These are phyloP conservation scores for Platysternon megacephalum DNA, from an alignment of 2,113 vertebrate species.

Conservation along the genomic window DNA sequence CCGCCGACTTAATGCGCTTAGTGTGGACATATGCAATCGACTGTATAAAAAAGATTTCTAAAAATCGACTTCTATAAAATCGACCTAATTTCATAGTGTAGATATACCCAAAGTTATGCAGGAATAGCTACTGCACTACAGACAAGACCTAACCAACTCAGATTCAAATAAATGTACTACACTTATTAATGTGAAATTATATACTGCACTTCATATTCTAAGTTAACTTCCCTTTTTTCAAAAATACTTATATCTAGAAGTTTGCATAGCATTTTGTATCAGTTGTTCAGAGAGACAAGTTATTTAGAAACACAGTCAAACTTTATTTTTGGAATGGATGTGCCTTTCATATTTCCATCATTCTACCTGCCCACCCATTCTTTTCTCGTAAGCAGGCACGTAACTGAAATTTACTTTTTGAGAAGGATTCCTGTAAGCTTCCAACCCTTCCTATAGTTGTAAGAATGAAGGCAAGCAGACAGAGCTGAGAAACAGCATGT, in stretches of 20 bases:
- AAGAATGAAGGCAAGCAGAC: neutral
- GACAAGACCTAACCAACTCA: neutral
- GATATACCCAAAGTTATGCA: neutral
- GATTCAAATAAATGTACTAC: neutral
- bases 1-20: too few species aligned
- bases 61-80: too few species aligned
- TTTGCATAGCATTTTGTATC: rapidly evolving
- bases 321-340: neutral
- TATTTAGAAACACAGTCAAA: neutral
- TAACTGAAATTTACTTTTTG: neutral
- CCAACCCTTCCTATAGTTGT: neutral
- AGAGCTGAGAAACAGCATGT: neutral
- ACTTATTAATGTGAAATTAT: neutral
- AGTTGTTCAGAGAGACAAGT: neutral
- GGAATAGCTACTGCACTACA: neutral
- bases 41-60: too few species aligned
- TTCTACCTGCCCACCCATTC: neutral
- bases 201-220: neutral
- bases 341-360: neutral
- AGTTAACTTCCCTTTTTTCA: neutral
- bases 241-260: too few species aligned
- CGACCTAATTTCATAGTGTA: too few species aligned
- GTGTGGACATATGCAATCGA: too few species aligned
- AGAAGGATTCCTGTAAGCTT: neutral
- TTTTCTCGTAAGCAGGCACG: neutral